Conservation (phyloP, 1,140 invertebrate species). For the Drosophila melanogaster region Release_6_plus_ISO1_MT NT_037436.4:1900001-1900500, state of each 20-base stretch:
- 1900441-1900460: conserved; percentile 60
- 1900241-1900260: background rate
- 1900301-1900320: conserved; percentile 41
- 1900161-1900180: too few relatives aligned
- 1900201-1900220: background rate
- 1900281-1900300: conserved; percentile 36
- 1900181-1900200: background rate
- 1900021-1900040: conserved; percentile 20
- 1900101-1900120: background rate
- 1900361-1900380: conserved; percentile 70
- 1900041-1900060: background rate
- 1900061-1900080: conserved; percentile 4
- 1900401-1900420: conserved; percentile 24
- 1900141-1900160: background rate
- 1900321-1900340: conserved; percentile 20
- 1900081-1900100: background rate
- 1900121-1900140: background rate
- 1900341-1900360: conserved; percentile 48
- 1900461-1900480: conserved; percentile 27
- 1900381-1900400: conserved; percentile 54
- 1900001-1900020: conserved; percentile 43
- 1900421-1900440: conserved; percentile 56
- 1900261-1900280: conserved; percentile 13
- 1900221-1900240: background rate
- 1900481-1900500: conserved; percentile 39